phyloP scores from a whole-genome alignment of 2,888 invertebrate genomes.

The Uloborus plumipes region DNA sequence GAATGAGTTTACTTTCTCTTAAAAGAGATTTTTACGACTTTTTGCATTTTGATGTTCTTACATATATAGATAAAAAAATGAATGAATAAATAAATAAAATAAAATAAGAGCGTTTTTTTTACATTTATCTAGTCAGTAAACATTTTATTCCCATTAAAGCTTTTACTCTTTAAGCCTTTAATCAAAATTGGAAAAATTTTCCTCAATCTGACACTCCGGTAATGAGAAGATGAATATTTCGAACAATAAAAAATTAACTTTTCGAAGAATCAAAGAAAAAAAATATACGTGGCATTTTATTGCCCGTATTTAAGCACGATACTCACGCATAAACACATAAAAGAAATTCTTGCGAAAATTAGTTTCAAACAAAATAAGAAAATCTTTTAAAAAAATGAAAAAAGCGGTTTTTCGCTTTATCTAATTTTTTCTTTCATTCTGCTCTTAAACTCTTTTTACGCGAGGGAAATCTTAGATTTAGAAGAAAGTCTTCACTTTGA shows the following conservation, averaged over 20 bases:
- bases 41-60: too few species aligned
- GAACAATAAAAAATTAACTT: conserved; percentile 31
- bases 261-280: conserved; percentile 22
- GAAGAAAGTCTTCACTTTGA: conserved; percentile 51
- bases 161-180: conserved; percentile 32
- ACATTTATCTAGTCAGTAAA: background rate
- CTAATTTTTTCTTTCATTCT: conserved; percentile 20
- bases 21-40: too few species aligned
- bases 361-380: conserved; percentile 35
- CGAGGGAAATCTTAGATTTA: conserved; percentile 38
- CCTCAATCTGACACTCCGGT: conserved; percentile 31
- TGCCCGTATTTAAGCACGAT: conserved; percentile 22
- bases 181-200: conserved; percentile 43
- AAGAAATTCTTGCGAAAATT: conserved; percentile 48
- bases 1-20: too few species aligned
- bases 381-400: conserved; percentile 16
- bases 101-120: too few species aligned
- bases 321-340: conserved; percentile 33
- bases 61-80: too few species aligned
- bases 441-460: conserved; percentile 29
- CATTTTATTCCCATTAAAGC: conserved; percentile 34
- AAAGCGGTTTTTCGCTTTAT: conserved; percentile 29
- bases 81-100: too few species aligned
- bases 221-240: conserved; percentile 60
- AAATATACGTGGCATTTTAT: conserved; percentile 19